Base-by-base conservation (phyloP, 2,888 invertebrate species). In the Eristalis tenax region DNA sequence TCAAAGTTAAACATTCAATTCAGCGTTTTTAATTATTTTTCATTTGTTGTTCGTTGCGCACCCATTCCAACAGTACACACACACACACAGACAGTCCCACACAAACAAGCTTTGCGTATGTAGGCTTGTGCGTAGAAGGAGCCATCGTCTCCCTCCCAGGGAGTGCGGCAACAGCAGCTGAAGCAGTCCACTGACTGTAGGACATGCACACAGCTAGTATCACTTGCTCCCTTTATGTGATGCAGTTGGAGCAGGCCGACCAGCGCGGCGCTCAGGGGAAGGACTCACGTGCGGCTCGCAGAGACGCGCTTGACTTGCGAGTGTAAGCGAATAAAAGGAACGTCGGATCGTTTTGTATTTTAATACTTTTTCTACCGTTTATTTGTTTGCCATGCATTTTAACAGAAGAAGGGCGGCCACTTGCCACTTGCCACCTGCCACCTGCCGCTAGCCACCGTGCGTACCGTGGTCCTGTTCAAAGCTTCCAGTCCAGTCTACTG, bases 401-500 rank as follows among this genome's bases (percentile, higher is more conserved):
- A 76, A 63, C n/a, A 64, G 57, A 5, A 66, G 57, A 8, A 40
- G 43, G 4, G 70, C 65, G 38, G 61, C 13, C 50, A 50, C 50
- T 50, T 50, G 50, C 50, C 64, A 26, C 59, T 32, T 26, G 59
- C 61, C 28, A 61, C 26, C 59, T 28, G 59, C 59, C 26, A 28
- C 23, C 61, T 32, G 61, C 50, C 43, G 43, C 43, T n/a, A 8
- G 50, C 18, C 50, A 50, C 18, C 50, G 50, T 6, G n/a, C 61
- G 15, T 22, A n/a, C n/a, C 40, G 23, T 68, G 66, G 68, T 59
- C 77, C 57, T 69, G 38, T 68, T 82, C 76, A 79, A 80, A 83
- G 83, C 79, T 70, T 50, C 10, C 22, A 43, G 86, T 86, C 86
- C 86, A 83, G 87, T 80, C 79, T 87, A 79, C 83, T 83, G 87